phyloP scores from a whole-genome alignment of 2,888 invertebrate species.

The Pollenia labialis region DNA sequence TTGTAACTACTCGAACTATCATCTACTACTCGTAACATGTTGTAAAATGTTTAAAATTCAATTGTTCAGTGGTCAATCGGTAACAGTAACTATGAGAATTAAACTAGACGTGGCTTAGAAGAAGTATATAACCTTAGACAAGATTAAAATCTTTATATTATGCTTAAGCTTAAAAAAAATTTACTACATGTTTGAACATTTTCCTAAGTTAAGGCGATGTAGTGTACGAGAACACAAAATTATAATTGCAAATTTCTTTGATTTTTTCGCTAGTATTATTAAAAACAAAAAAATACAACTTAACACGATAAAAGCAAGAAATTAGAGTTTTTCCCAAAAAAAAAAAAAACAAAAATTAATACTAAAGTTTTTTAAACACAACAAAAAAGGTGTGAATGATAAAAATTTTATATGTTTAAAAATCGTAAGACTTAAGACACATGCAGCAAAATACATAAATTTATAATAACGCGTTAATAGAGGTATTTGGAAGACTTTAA shows the following conservation, averaged over 20 bases:
- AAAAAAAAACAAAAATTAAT: neutral
- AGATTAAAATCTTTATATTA: slow-evolving; percentile 72
- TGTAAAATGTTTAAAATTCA: slow-evolving; percentile 73
- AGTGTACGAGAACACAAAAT: slow-evolving; percentile 50
- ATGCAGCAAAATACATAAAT: slow-evolving; percentile 26
- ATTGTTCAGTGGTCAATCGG: slow-evolving; percentile 73
- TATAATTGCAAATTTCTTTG: slow-evolving; percentile 72
- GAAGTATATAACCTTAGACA: slow-evolving; percentile 68
- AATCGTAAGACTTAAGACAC: slow-evolving; percentile 49
- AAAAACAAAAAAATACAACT: slow-evolving; percentile 24
- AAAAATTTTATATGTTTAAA: neutral
- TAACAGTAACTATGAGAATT: slow-evolving; percentile 62
- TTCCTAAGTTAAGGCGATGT: slow-evolving; percentile 18
- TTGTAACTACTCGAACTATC: slow-evolving; percentile 22
- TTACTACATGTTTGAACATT: slow-evolving; percentile 48
- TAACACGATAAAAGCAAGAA: slow-evolving; percentile 70
- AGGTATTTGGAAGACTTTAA: too few species aligned
- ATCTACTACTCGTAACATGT: slow-evolving; percentile 46
- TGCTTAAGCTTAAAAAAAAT: slow-evolving; percentile 33
- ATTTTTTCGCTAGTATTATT: slow-evolving; percentile 3
- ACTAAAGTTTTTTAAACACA: neutral
- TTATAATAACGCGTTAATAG: neutral
- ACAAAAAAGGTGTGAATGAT: slow-evolving; percentile 56
- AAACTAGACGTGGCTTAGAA: slow-evolving; percentile 43
- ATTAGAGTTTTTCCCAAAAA: slow-evolving; percentile 57